phyloP scores from a whole-genome alignment of 53 echinoderm and acorn worm genomes.

The Temnopleurus reevesii region DNA sequence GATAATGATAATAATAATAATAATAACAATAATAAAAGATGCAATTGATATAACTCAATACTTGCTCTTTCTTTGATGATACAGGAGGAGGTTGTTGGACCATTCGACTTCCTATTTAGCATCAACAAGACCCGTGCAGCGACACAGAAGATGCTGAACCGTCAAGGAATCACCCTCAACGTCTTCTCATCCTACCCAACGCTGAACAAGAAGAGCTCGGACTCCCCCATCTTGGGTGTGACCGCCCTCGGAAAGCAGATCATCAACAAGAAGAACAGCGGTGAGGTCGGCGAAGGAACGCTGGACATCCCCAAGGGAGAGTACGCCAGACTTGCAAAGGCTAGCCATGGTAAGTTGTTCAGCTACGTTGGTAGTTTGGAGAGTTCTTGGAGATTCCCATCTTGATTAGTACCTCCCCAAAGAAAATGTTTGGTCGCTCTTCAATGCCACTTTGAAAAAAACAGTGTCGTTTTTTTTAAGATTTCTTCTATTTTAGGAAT shows the following conservation, averaged over 20 bases:
- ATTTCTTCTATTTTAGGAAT: too few relatives aligned
- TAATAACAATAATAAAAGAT: too few relatives aligned
- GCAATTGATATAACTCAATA: too few relatives aligned
- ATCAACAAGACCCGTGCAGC: constrained; percentile 35
- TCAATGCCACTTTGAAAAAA: too few relatives aligned
- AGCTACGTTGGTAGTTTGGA: too few relatives aligned
- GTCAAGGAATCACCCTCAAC: constrained; percentile 78
- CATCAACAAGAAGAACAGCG: constrained; percentile 73
- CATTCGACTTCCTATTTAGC: constrained; percentile 39
- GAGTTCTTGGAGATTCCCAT: too few relatives aligned
- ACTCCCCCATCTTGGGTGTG: constrained; percentile 79
- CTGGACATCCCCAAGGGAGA: constrained; percentile 75
- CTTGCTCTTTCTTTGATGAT: neutral
- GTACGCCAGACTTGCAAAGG: constrained; percentile 90
- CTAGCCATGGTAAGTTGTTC: constrained; percentile 77
- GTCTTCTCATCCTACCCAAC: constrained; percentile 83
- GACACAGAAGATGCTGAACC: constrained; percentile 55
- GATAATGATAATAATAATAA: too few relatives aligned
- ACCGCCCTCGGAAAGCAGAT: constrained; percentile 70
- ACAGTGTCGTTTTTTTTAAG: too few relatives aligned
- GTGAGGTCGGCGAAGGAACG: constrained; percentile 48
- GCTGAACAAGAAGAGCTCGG: constrained; percentile 70
- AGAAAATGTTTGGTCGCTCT: too few relatives aligned
- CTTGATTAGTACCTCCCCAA: too few relatives aligned
- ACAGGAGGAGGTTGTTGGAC: constrained; percentile 35